Conservation (phyloP, 1,140 invertebrate genomes). For the Polyergus mexicanus region DNA sequence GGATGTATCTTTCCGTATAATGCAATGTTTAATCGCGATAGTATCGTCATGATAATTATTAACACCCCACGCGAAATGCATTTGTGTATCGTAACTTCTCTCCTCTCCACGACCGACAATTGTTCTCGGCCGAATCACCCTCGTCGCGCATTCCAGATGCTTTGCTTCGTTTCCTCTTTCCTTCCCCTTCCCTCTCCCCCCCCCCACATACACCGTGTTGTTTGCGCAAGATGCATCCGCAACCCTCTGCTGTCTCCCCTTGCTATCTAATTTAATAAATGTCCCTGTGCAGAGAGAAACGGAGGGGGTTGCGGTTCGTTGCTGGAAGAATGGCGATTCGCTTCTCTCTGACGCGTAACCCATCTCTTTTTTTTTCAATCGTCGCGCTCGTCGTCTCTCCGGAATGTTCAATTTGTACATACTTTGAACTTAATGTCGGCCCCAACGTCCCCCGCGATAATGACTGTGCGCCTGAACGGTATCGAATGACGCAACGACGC, state of each 20-base stretch:
- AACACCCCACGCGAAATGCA: slow-evolving; percentile 32
- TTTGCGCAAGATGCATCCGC: slow-evolving; percentile 45
- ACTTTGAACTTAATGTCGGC: slow-evolving; percentile 63
- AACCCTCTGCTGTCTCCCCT: slow-evolving; percentile 53
- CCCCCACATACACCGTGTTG: background rate
- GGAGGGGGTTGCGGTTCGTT: slow-evolving; percentile 58
- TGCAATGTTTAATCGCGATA: slow-evolving; percentile 52
- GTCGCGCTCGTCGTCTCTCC: slow-evolving; percentile 4
- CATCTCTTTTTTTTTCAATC: slow-evolving; percentile 19
- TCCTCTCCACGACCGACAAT: slow-evolving; percentile 20
- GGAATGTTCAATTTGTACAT: slow-evolving; percentile 72
- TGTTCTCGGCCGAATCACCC: slow-evolving; percentile 48
- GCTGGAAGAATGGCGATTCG: slow-evolving; percentile 23
- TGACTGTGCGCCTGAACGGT: slow-evolving; percentile 43
- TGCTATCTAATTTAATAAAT: slow-evolving; percentile 74
- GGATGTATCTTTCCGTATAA: slow-evolving; percentile 19
- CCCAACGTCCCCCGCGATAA: slow-evolving; percentile 30
- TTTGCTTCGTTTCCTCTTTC: background rate
- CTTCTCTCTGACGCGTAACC: slow-evolving; percentile 11
- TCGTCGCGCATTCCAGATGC: slow-evolving; percentile 62
- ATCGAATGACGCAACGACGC: slow-evolving; percentile 47
- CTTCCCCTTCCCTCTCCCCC: background rate
- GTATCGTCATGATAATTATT: slow-evolving; percentile 49
- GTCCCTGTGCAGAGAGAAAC: slow-evolving; percentile 48
- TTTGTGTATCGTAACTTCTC: slow-evolving; percentile 50